These are phyloP conservation scores for Labeo catla DNA, from an alignment of 2,113 vertebrate species.

Conservation along the genomic window DNA sequence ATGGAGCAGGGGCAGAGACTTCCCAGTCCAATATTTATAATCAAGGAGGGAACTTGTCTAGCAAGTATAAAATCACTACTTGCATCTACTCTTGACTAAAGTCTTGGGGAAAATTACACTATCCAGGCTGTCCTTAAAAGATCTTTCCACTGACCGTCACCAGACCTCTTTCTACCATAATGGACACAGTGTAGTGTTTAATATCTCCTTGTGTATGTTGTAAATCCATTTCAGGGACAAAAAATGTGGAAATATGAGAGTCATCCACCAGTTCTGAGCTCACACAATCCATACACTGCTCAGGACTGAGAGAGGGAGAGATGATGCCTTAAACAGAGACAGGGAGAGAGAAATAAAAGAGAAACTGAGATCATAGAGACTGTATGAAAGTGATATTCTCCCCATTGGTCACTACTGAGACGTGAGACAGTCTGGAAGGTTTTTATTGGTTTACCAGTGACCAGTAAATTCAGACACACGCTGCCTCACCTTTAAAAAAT, in stretches of 20 bases:
- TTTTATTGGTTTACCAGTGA: slow-evolving; percentile 52
- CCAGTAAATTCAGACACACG: slow-evolving; percentile 50
- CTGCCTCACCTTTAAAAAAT: slow-evolving; percentile 25
- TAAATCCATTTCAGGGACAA: slow-evolving; percentile 29
- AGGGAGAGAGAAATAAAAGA: background rate
- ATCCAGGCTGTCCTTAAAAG: slow-evolving; percentile 4
- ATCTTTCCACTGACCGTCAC: slow-evolving; percentile 31
- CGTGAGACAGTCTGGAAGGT: slow-evolving; percentile 44
- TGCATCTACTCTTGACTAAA: background rate
- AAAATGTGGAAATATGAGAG: slow-evolving; percentile 23
- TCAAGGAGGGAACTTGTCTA: background rate
- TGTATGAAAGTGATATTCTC: background rate
- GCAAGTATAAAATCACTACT: background rate
- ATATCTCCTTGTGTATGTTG: slow-evolving; percentile 10
- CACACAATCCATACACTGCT: slow-evolving; percentile 17
- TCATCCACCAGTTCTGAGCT: slow-evolving; percentile 17
- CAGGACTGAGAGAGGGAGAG: slow-evolving; percentile 11
- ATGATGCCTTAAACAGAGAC: slow-evolving; percentile 46
- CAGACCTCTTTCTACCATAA: slow-evolving; percentile 25
- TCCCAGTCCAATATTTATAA: background rate
- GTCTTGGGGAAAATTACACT: background rate
- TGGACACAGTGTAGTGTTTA: background rate
- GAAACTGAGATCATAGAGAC: background rate
- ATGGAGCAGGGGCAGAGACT: background rate
- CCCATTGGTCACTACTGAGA: background rate